Conservation (phyloP, 2,888 invertebrate species). For the Litoditis marina region DNA sequence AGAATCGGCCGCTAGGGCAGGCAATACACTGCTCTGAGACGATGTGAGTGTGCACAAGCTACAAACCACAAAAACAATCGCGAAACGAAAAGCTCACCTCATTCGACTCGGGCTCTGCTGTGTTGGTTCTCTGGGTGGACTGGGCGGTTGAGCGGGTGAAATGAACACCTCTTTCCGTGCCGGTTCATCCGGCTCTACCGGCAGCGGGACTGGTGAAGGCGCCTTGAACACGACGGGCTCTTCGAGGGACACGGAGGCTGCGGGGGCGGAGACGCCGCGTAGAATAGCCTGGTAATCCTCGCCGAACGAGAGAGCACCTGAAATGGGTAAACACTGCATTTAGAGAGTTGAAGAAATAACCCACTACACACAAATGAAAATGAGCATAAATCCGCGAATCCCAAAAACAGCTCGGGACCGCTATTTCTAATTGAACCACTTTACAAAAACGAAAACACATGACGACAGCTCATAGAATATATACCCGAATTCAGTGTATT, state of each 20-base stretch:
- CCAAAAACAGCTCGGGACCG: no score
- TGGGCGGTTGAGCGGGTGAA: no score
- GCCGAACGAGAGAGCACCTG: slow-evolving; percentile 38
- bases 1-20: slow-evolving; percentile 18
- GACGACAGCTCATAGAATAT: no score
- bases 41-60: no score
- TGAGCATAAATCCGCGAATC: no score
- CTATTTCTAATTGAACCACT: no score
- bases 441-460: no score
- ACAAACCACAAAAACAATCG: no score
- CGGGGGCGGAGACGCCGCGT: slow-evolving; percentile 23
- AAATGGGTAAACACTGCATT: no score
- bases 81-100: not conserved
- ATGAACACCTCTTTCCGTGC: not conserved
- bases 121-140: slow-evolving; percentile 11
- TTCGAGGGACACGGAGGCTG: not conserved
- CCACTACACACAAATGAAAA: no score
- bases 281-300: slow-evolving; percentile 43
- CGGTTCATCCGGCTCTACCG: not conserved
- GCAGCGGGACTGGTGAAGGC: not conserved
- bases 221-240: not conserved
- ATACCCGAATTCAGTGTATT: no score
- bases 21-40: slow-evolving; percentile 3
- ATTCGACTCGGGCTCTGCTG: slow-evolving; percentile 5
- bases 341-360: no score